A percentile compares a stretch with the other conserved stretches of the same genome.
These are phyloP conservation scores for Syngnathoides biaculeatus DNA, from an alignment of 2,113 vertebrate species.

Conservation along the genomic window DNA sequence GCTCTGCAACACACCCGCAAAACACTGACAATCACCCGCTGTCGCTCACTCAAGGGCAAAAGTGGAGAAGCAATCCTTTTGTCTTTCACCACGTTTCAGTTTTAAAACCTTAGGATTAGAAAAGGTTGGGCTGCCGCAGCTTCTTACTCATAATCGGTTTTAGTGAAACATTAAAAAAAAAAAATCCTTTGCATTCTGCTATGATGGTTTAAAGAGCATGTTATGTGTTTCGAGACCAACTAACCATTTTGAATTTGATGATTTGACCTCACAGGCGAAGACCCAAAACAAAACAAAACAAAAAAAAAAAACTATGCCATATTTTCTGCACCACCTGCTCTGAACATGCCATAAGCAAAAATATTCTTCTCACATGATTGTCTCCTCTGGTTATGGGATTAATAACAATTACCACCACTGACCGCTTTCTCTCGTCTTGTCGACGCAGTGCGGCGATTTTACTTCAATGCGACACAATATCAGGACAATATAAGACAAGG, in stretches of 20 bases:
- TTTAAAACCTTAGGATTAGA: constrained; percentile 60
- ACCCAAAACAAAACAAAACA: too few relatives aligned
- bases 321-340: constrained; percentile 41
- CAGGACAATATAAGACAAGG: background rate
- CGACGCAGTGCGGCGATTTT: background rate
- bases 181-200: constrained; percentile 21
- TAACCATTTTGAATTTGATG: constrained; percentile 41
- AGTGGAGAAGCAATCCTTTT: constrained; percentile 60
- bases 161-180: constrained; percentile 7
- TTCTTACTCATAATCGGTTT: constrained; percentile 54
- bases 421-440: background rate
- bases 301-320: too few relatives aligned
- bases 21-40: constrained; percentile 10
- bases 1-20: background rate
- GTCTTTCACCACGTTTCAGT: constrained; percentile 61
- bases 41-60: constrained; percentile 56
- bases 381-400: constrained; percentile 14
- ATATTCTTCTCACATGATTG: constrained; percentile 29
- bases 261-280: constrained; percentile 12
- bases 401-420: background rate
- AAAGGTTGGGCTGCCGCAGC: constrained; percentile 42
- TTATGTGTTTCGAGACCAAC: constrained; percentile 27
- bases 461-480: background rate
- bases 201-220: constrained; percentile 22
- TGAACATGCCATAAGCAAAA: constrained; percentile 30